Percentiles rank a stretch among this genome's conserved stretches.
Evolutionary conservation across 2,113 vertebrate species (phyloP).

Genomic region (Diadophis punctatus): DNA sequence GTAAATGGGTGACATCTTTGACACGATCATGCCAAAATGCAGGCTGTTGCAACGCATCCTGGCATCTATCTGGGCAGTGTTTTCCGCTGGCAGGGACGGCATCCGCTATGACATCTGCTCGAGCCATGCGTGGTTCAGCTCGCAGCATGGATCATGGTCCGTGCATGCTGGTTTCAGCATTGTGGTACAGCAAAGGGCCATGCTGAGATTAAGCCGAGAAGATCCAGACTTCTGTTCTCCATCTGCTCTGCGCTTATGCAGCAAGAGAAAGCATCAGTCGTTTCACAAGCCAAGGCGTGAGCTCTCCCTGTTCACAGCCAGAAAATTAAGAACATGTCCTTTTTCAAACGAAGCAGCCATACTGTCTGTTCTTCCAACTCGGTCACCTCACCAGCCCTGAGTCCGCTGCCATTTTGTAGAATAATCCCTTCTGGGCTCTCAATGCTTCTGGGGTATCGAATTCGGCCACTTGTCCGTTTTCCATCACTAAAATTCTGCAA

Average conservation of each 20-base stretch:
- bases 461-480: constrained; percentile 83
- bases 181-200: background rate
- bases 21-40: background rate
- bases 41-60: fast-evolving
- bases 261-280: background rate
- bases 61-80: background rate
- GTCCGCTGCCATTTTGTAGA: constrained; percentile 87
- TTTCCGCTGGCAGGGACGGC: background rate
- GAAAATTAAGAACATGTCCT: background rate
- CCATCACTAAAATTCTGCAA: constrained; percentile 89
- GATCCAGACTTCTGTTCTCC: background rate
- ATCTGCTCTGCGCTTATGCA: background rate
- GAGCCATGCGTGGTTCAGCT: background rate
- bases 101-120: background rate
- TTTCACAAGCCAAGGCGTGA: background rate
- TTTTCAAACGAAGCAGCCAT: background rate
- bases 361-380: background rate
- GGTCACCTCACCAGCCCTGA: constrained; percentile 76
- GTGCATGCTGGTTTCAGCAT: background rate
- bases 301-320: background rate
- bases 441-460: constrained; percentile 82
- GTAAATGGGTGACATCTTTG: background rate
- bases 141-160: background rate
- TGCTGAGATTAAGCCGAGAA: background rate
- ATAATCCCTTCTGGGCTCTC: constrained; percentile 82